Conservation (phyloP, 53 echinoderm and acorn worm genomes). For the Paracentrotus lividus region DNA sequence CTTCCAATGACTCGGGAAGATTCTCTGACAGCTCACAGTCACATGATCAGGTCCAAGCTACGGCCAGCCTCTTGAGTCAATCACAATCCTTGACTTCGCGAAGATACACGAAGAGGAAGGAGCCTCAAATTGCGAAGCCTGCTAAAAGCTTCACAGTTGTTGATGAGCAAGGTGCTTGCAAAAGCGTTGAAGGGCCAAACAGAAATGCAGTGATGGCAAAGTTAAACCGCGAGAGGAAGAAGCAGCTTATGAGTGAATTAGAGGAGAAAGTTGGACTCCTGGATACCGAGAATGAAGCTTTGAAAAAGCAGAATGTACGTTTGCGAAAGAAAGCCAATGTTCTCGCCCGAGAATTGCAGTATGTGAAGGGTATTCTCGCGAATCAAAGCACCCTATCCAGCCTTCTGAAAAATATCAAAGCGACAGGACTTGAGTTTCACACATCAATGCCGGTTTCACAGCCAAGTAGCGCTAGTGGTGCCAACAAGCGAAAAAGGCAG, state of each 20-base stretch:
- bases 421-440: conserved; percentile 75
- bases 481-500: conserved; percentile 30
- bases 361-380: conserved; percentile 85
- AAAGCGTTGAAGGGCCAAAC: conserved; percentile 67
- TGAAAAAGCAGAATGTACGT: conserved; percentile 59
- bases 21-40: neutral
- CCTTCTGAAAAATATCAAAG: conserved; percentile 78
- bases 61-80: neutral
- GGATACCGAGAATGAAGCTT: conserved; percentile 70
- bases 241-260: conserved; percentile 73
- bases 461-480: no score
- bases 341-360: conserved; percentile 75
- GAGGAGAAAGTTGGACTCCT: conserved; percentile 72
- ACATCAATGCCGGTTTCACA: conserved; percentile 51
- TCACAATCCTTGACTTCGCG: neutral
- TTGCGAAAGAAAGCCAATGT: conserved; percentile 60
- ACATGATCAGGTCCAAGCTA: neutral
- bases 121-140: neutral
- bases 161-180: neutral
- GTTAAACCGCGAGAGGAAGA: conserved; percentile 83
- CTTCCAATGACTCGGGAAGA: conserved; percentile 4
- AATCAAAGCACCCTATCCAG: conserved; percentile 84
- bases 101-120: conserved; percentile 24
- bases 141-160: conserved; percentile 33
- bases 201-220: conserved; percentile 86